Evolutionary conservation across 1,140 invertebrate species (phyloP), one percentile per base, ranked within the genome.

Genomic region (Bombus ignitus): DNA sequence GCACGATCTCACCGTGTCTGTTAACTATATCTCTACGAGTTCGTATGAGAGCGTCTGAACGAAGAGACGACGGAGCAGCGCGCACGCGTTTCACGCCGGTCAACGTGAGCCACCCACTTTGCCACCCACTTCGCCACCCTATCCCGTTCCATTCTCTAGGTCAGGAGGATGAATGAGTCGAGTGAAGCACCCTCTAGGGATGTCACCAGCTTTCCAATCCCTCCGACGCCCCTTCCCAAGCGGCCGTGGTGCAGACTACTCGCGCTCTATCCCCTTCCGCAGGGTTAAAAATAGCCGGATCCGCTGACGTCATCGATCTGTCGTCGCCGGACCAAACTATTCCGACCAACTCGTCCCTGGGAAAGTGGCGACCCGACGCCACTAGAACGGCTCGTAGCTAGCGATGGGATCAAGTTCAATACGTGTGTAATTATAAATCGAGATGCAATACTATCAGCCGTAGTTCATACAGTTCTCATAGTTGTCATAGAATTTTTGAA

Each of bases 291-390:
- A 92, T 92, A 92, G 85, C 85, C 44, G 83, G 75, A 81, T 85
- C 78, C 90, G 77, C 85, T 91, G 89, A 92, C 92, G 90, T 92
- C 91, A 92, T 92, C 85, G 92, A 92, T 91, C 90, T 87, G 76
- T 86, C 81, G 77, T 65, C 81, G 83, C 3, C 53, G 62, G 47
- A 89, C 81, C 22, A 90, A 89, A 89, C 66, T 81, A 44, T 22
- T 15, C 57, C 75, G 12, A 8, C n/a, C 53, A 5, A 13, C n/a
- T 57, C 62, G 32, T 37, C 12, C 15, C 22, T 18, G 44, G 12
- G 35, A 57, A 59, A 57, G 25, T 59, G 44, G 32, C 35, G 42
- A 35, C 44, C n/a, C n/a, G 72, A 37, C 18, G 47, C 47, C 47
- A 1, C n/a, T 18, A 35, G 15, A 32, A 18, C 65, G 65, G 32